Base-by-base conservation (phyloP, 37 sponge, comb jelly and placozoan genomes). In the Aplysina aerophoba region DNA sequence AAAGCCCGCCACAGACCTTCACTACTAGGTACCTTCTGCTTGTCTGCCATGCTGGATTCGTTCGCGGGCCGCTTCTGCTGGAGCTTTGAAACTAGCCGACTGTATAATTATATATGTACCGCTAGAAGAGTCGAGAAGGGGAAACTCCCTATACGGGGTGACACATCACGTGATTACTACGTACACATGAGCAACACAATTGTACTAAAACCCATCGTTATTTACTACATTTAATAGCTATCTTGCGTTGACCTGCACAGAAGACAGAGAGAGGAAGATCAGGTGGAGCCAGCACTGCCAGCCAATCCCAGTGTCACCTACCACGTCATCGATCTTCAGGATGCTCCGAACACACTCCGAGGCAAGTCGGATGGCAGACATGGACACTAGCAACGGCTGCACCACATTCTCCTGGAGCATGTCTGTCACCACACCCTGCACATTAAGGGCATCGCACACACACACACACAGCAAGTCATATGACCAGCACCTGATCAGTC, bases 281-380 rank as follows among this genome's bases (percentile, higher is more conserved):
- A 11, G 50, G 50, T 44, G 8, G 8, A 44, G 6, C 3, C 50
- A 44, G 50, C 50, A 44, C 50, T 44, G 50, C 50, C 50, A 44
- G 8, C 50, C 50, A 44, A 3, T 44, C 50, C 50, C 50, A 3
- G n/a, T 8, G 8, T 8, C 28, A 44, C 94, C 91, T 69, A 99
- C 95, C 27, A 99, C 91, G 72, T 99, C 99, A 79, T 99, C 99
- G 69, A 99, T 97, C 86, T 99, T 99, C 55, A 99, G 80, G 68
- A 99, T 96, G 79, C 97, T 93, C 80, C 99, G 65, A 17, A 97
- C 97, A 73, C 97, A 95, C 81, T 99, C 99, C 57, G 96, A 71
- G 25, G 99, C 97, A 4, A 97, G 90, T 44, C 83, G 72, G 55
- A 99, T 87, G 64, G 97, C 97, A 37, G 97, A 97, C 25, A 91